Evolutionary conservation across 2,797 vertebrate genomes (phyloP).

Genomic region (Miichthys miiuy): DNA sequence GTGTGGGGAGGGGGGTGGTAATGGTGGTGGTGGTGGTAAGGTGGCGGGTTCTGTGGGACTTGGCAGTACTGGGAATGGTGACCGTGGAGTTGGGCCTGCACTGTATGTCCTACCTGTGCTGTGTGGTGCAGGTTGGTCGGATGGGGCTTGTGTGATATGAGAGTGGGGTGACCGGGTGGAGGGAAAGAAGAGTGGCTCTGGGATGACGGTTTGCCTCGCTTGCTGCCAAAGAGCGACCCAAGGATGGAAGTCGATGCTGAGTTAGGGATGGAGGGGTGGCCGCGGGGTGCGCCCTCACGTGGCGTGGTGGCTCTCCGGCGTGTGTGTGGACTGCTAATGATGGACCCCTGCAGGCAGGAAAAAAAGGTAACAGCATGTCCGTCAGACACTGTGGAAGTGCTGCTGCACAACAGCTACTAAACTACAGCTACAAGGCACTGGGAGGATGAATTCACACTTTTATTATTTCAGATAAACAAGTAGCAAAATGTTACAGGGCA

Average conservation of each 20-base stretch:
- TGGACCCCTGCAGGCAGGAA: constrained; percentile 94
- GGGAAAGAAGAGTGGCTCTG: constrained; percentile 85
- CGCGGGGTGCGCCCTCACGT: constrained; percentile 89
- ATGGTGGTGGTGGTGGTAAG: constrained; percentile 96
- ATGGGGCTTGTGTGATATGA: constrained; percentile 89
- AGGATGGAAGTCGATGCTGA: constrained; percentile 91
- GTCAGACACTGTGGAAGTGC: constrained; percentile 48
- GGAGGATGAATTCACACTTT: constrained; percentile 53
- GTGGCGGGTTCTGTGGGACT: constrained; percentile 91
- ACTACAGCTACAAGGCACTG: constrained; percentile 49
- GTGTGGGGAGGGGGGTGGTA: constrained; percentile 91
- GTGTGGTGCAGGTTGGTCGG: constrained; percentile 88
- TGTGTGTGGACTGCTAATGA: constrained; percentile 98
- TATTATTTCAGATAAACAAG: constrained; percentile 74
- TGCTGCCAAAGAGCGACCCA: constrained; percentile 94
- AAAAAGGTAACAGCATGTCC: constrained; percentile 60
- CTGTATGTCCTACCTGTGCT: constrained; percentile 75
- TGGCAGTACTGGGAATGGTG: constrained; percentile 90
- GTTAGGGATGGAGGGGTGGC: constrained; percentile 90
- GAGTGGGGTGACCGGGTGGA: constrained; percentile 83
- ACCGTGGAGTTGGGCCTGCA: constrained; percentile 81
- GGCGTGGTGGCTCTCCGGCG: constrained; percentile 92
- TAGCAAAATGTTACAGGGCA: constrained; percentile 82
- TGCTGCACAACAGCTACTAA: constrained; percentile 33
- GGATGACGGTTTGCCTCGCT: constrained; percentile 88